Conservation (phyloP, 2,888 invertebrate species). For the Temnothorax rugatulus region DNA sequence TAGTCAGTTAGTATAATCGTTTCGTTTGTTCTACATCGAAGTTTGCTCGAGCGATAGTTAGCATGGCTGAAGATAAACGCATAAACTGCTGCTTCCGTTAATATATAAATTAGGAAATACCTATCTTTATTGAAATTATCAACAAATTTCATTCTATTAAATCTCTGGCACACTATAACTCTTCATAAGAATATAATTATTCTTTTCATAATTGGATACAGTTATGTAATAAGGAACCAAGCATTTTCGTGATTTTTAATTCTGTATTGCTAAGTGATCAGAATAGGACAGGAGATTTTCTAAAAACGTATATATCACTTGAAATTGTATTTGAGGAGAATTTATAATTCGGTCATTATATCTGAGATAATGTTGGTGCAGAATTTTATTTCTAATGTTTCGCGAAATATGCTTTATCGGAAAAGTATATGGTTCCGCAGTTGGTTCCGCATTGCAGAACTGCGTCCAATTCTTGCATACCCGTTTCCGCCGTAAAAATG, state of each 20-base stretch:
- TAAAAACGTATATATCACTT: too few relatives aligned
- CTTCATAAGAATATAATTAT: background rate
- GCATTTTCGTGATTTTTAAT: too few relatives aligned
- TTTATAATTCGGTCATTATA: too few relatives aligned
- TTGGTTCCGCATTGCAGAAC: too few relatives aligned
- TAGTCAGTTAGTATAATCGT: background rate
- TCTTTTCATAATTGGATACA: background rate
- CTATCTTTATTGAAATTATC: background rate
- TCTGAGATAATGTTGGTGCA: too few relatives aligned
- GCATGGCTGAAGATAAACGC: background rate
- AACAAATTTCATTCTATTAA: background rate
- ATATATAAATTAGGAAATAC: background rate
- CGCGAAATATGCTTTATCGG: too few relatives aligned
- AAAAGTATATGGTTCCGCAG: too few relatives aligned
- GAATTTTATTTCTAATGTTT: too few relatives aligned
- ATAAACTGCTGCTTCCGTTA: background rate
- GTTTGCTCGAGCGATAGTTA: background rate
- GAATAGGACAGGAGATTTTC: too few relatives aligned
- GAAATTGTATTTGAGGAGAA: too few relatives aligned
- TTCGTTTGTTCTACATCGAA: background rate
- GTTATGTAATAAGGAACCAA: too few relatives aligned
- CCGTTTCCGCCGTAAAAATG: background rate
- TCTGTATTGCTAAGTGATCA: too few relatives aligned
- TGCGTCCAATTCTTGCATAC: background rate
- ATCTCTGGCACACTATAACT: background rate